Evolutionary conservation across 2,888 invertebrate genomes (phyloP).

Genomic region (Mycalesis mineus): DNA sequence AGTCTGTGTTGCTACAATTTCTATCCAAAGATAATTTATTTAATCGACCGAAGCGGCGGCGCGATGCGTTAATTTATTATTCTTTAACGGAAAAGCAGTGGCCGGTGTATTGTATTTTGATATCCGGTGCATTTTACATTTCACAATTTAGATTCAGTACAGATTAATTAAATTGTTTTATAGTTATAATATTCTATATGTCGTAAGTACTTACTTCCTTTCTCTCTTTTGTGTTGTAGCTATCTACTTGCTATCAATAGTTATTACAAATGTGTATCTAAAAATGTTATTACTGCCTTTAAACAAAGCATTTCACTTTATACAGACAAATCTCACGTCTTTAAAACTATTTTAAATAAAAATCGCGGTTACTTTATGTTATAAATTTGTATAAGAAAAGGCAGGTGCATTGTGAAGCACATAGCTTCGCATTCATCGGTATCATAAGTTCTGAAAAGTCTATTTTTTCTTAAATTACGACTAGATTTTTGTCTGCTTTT

Average conservation of each 20-base stretch:
- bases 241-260: neutral
- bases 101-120: neutral
- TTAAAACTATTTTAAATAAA: slow-evolving; percentile 10
- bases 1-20: no score
- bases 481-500: no score
- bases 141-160: neutral
- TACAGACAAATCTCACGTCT: neutral
- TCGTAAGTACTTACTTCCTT: neutral
- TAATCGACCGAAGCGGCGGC: slow-evolving; percentile 36
- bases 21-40: slow-evolving; percentile 6
- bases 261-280: neutral
- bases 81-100: slow-evolving; percentile 15
- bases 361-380: neutral
- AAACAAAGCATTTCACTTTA: neutral
- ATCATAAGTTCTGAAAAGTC: no score
- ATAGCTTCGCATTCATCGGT: no score
- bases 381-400: no score
- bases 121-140: neutral
- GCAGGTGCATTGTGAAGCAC: no score
- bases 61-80: slow-evolving; percentile 21
- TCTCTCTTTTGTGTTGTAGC: neutral
- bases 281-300: neutral
- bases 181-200: neutral
- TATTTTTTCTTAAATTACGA: no score
- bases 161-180: neutral